These are phyloP conservation scores for Apostichopus leukothele DNA, from an alignment of 53 echinoderm and acorn worm genomes.

Conservation along the genomic window DNA sequence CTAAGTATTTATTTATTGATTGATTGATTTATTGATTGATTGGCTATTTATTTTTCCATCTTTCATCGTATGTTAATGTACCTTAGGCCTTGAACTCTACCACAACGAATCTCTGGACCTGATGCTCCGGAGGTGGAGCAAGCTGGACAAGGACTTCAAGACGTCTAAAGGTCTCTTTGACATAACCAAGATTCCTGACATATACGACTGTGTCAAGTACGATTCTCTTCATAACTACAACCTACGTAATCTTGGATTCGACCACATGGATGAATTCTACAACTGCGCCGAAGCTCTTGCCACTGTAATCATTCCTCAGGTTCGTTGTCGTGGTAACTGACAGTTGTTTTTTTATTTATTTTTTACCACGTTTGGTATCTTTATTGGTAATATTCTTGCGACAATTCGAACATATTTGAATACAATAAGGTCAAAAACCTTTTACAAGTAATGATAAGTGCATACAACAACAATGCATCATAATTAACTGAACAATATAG, in stretches of 20 bases:
- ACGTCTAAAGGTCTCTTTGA: conserved; percentile 85
- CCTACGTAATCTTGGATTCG: conserved; percentile 63
- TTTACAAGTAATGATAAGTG: no score
- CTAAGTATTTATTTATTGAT: no score
- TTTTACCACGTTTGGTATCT: no score
- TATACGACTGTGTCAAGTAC: conserved; percentile 98
- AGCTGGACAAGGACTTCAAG: conserved; percentile 97
- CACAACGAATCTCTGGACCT: conserved; percentile 89
- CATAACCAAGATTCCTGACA: conserved; percentile 98
- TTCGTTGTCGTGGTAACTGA: conserved; percentile 29
- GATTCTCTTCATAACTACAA: conserved; percentile 86
- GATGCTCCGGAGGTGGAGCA: conserved; percentile 92
- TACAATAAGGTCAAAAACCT: no score
- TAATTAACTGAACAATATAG: no score
- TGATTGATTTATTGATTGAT: no score
- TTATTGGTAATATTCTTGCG: no score
- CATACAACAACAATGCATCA: no score
- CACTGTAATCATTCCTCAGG: conserved; percentile 94
- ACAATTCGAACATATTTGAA: no score
- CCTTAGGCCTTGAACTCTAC: conserved; percentile 69
- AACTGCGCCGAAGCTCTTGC: conserved; percentile 85
- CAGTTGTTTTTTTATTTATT: no score
- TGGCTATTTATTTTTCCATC: no score
- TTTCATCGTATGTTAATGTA: background rate
- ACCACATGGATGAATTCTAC: conserved; percentile 79